Percentiles rank a stretch among this genome's conserved stretches.
These are phyloP conservation scores for Pachymerium ferrugineum DNA, from an alignment of 2,888 invertebrate species.

Conservation along the genomic window DNA sequence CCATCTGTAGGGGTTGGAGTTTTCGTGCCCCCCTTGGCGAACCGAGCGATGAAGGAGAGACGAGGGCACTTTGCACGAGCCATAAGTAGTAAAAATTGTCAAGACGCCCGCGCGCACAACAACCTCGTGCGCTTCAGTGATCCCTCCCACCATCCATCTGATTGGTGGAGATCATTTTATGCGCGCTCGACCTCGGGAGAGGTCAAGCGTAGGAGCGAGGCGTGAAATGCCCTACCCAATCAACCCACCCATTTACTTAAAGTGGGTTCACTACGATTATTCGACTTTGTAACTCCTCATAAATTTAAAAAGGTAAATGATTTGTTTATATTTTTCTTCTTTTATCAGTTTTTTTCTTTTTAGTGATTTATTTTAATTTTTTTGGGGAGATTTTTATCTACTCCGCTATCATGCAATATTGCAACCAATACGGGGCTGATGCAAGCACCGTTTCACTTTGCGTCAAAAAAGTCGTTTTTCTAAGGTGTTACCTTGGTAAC, in stretches of 20 bases:
- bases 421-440: not conserved
- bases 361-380: too few relatives aligned
- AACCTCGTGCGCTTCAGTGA: conserved; percentile 17
- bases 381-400: too few relatives aligned
- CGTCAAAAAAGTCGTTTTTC: not conserved
- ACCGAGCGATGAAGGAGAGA: not conserved
- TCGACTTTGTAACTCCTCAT: too few relatives aligned
- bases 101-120: conserved; percentile 17
- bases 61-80: conserved; percentile 17
- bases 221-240: not conserved
- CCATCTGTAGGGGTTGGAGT: not conserved
- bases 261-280: too few relatives aligned
- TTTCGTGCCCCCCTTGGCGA: not conserved
- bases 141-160: conserved; percentile 1
- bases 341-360: too few relatives aligned
- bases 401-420: not conserved
- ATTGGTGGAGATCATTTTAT: not conserved
- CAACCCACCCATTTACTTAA: too few relatives aligned
- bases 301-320: too few relatives aligned
- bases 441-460: not conserved
- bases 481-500: not conserved
- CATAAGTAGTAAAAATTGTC: conserved; percentile 14
- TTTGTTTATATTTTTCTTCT: too few relatives aligned
- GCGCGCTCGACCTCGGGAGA: conserved; percentile 1
- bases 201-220: conserved; percentile 15